A percentile compares a stretch with the other conserved stretches of the same genome.
Conservation (phyloP, 2,797 vertebrate genomes). For the Hafferia zeledoni region DNA sequence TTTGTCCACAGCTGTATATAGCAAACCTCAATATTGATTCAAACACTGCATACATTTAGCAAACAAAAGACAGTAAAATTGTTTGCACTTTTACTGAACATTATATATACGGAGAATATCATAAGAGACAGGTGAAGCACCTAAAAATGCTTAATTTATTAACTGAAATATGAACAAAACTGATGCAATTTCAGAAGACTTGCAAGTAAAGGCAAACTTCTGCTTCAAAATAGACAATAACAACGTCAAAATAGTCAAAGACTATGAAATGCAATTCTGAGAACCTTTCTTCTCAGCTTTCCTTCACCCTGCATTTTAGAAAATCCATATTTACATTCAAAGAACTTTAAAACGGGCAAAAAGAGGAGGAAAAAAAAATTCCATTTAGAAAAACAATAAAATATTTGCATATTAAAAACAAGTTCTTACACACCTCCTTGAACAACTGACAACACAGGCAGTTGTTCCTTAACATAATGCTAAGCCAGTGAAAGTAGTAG, state of each 20-base stretch:
- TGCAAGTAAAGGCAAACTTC: not conserved
- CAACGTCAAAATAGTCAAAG: not conserved
- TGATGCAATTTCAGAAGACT: not conserved
- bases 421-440: not conserved
- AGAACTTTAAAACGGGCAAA: not conserved
- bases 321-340: not conserved
- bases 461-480: not conserved
- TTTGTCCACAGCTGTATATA: not conserved
- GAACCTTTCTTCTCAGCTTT: not conserved
- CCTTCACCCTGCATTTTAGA: not conserved
- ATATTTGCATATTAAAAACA: not conserved
- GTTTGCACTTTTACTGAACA: not conserved
- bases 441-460: not conserved
- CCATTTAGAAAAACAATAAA: not conserved
- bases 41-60: not conserved
- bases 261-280: not conserved
- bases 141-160: not conserved
- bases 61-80: conserved; percentile 3
- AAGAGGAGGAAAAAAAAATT: not conserved
- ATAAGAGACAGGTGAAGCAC: not conserved
- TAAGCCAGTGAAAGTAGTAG: not conserved
- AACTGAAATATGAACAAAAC: not conserved
- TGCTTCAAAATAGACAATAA: not conserved
- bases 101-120: not conserved
- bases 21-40: conserved; percentile 18